phyloP scores from a whole-genome alignment of 2,888 invertebrate genomes.

The Meloe dianella region DNA sequence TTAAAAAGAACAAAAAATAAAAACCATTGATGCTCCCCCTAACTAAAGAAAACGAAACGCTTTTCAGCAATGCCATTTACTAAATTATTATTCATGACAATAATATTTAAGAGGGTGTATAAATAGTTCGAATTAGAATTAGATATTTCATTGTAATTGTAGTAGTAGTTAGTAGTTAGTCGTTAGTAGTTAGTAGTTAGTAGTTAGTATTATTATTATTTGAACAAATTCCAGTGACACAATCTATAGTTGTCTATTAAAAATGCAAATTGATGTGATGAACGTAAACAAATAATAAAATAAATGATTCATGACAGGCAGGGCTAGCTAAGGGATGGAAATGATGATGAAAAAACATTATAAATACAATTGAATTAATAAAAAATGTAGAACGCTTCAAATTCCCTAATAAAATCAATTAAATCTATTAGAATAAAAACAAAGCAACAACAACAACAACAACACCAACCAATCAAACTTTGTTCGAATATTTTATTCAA shows the following conservation, averaged over 20 bases:
- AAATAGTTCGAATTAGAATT: constrained; percentile 11
- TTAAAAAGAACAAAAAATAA: too few species aligned
- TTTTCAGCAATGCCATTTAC: neutral
- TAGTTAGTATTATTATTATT: too few species aligned
- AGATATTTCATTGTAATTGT: too few species aligned
- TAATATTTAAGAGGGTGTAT: constrained; percentile 14
- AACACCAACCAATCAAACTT: neutral
- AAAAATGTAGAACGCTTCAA: neutral
- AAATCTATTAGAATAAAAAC: too few species aligned
- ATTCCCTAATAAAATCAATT: neutral
- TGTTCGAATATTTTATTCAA: neutral
- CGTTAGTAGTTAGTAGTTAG: too few species aligned
- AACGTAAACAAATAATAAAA: constrained; percentile 42
- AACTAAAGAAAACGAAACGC: neutral
- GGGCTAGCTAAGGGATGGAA: constrained; percentile 35
- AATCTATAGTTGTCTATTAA: neutral
- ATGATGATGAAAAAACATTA: constrained; percentile 32
- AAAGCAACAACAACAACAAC: too few species aligned
- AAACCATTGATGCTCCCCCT: neutral
- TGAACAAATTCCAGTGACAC: constrained; percentile 8
- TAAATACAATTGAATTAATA: constrained; percentile 30
- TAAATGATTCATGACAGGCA: constrained; percentile 43
- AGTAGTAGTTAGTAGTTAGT: too few species aligned
- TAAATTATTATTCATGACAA: constrained; percentile 14
- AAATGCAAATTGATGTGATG: constrained; percentile 34